Evolutionary conservation across 2,113 vertebrate species (phyloP).

Genomic region (Chlorodrepanis virens): DNA sequence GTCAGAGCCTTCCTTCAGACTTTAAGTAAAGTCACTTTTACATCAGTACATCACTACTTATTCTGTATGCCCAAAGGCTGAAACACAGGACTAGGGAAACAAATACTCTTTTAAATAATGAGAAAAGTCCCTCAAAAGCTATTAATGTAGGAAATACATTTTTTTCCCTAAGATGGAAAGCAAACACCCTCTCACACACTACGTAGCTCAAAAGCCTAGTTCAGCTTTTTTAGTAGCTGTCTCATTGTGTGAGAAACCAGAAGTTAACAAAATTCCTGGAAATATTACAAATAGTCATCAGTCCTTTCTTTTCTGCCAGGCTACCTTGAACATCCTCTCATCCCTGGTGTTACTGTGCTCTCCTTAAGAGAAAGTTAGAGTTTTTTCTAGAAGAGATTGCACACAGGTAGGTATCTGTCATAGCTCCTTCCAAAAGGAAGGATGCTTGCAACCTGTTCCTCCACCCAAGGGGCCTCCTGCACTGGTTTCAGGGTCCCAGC

Average conservation of each 20-base stretch:
- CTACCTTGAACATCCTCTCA: background rate
- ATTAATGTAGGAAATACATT: background rate
- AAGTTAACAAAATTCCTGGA: background rate
- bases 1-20: background rate
- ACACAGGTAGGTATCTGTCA: background rate
- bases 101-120: background rate
- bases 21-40: background rate
- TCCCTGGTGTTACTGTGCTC: background rate
- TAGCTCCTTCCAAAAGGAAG: background rate
- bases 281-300: background rate
- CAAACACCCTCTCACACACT: background rate
- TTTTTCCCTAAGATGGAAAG: background rate
- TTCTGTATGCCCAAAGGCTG: background rate
- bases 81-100: background rate
- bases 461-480: background rate
- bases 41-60: background rate
- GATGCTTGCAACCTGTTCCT: background rate
- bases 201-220: background rate
- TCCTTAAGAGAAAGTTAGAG: background rate
- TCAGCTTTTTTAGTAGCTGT: background rate
- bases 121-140: background rate
- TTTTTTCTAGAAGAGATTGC: background rate
- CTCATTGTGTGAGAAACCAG: background rate
- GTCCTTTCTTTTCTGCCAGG: background rate
- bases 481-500: background rate